Percentiles rank a stretch among this genome's conserved stretches.
Conservation (phyloP, 2,888 invertebrate genomes). For the Periphyllus acericola region DNA sequence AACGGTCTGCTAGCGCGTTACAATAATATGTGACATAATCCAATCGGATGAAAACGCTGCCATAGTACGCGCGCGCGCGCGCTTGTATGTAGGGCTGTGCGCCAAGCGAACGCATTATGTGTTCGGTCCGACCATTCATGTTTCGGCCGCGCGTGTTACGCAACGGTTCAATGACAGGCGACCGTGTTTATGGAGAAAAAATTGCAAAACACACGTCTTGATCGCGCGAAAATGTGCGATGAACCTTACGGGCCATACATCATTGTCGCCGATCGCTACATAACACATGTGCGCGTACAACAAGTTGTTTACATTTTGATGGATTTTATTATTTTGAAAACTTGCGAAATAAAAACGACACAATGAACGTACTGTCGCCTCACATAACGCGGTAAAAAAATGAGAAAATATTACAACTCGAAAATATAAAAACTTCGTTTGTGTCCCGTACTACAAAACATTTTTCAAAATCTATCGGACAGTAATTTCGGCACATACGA, state of each 20-base stretch:
- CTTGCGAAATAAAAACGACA: neutral
- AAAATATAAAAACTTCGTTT: too few relatives aligned
- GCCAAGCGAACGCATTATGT: neutral
- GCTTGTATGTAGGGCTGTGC: too few relatives aligned
- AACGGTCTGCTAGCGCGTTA: neutral
- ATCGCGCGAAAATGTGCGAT: neutral
- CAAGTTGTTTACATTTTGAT: neutral
- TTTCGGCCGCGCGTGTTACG: neutral
- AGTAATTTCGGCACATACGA: too few relatives aligned
- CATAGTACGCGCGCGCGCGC: neutral
- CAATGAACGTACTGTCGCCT: neutral
- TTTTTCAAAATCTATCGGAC: too few relatives aligned
- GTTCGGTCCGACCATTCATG: neutral
- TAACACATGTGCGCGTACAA: too few relatives aligned
- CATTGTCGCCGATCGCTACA: neutral
- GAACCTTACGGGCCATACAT: neutral
- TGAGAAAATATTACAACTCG: neutral
- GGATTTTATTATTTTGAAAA: neutral
- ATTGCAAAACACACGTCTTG: neutral
- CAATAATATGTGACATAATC: slow-evolving; percentile 16
- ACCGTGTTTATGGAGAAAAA: neutral
- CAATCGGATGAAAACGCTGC: neutral
- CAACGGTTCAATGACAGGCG: neutral
- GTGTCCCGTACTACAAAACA: too few relatives aligned
- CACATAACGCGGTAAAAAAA: neutral